Evolutionary conservation across 2,888 invertebrate species (phyloP), one percentile per base, ranked within the genome.

Genomic region (Petrolisthes manimaculis): DNA sequence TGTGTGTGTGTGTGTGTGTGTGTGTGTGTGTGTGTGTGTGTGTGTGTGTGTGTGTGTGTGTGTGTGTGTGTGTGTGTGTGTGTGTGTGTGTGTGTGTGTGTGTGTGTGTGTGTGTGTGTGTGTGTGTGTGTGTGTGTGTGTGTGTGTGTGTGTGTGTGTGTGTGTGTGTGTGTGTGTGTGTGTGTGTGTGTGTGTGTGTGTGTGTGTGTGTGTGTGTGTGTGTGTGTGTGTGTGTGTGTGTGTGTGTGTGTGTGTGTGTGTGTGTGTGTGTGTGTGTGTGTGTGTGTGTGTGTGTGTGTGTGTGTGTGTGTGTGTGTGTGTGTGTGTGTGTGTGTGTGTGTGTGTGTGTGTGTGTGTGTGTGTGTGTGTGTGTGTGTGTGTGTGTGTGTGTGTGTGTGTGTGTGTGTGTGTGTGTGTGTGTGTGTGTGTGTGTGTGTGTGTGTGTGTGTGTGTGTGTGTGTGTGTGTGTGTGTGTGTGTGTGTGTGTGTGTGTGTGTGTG

Each of bases 1-100:
- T 61, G 61, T 61, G 61, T 61, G 61, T 61, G 61, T 61, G 61
- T 61, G 61, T 61, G 61, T 61, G 61, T 61, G 61, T 61, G 61
- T 61, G 61, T 61, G 61, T 61, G 61, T 61, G 61, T 61, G 61
- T 61, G 61, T 61, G 61, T 61, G 61, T 61, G 61, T 61, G 61
- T 61, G 61, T 61, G 61, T 61, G 61, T 61, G 61, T 61, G 61
- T 61, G 61, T 61, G 61, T 61, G 61, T 61, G 61, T 61, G 61
- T 61, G 61, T 61, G 61, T 61, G 61, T 61, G 61, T 61, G 61
- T 61, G 61, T 61, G 61, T 61, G 61, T 61, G 61, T 61, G 61
- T 61, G 61, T 61, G 61, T 61, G 61, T 61, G 61, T 61, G 61
- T 61, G 61, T 61, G 61, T 61, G 61, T 61, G 61, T 61, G 61